These are phyloP conservation scores for Threskiornis aethiopicus DNA, from an alignment of 2,797 vertebrate species.

Conservation along the genomic window DNA sequence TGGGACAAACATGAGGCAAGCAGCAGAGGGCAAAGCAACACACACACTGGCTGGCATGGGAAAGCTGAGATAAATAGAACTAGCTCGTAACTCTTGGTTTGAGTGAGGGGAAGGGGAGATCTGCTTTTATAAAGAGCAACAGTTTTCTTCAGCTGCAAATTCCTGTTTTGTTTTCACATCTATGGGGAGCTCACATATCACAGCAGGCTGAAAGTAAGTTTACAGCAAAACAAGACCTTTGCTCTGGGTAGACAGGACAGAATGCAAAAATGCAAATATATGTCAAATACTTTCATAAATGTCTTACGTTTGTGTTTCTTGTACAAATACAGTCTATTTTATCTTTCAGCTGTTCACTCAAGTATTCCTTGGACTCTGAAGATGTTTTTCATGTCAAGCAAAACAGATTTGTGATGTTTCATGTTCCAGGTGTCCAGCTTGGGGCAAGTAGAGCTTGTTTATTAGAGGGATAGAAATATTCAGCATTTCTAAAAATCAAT, in stretches of 20 bases:
- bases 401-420: background rate
- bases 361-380: background rate
- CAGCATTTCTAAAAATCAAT: background rate
- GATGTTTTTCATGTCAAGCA: background rate
- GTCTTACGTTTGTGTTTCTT: background rate
- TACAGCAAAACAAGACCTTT: background rate
- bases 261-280: background rate
- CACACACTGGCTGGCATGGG: background rate
- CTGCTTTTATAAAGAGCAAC: background rate
- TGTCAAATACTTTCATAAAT: background rate
- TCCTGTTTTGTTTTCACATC: background rate
- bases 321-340: background rate
- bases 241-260: background rate
- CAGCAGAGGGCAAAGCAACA: background rate
- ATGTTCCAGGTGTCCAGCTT: background rate
- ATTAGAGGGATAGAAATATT: background rate
- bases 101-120: background rate
- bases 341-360: background rate
- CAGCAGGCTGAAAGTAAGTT: background rate
- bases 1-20: background rate
- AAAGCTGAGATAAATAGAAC: background rate
- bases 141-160: background rate
- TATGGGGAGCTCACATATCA: background rate
- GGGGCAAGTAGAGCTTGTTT: background rate
- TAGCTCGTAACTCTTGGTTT: background rate